Evolutionary conservation across 2,797 vertebrate genomes (phyloP).

Genomic region (Phrynocephalus guinanensis): DNA sequence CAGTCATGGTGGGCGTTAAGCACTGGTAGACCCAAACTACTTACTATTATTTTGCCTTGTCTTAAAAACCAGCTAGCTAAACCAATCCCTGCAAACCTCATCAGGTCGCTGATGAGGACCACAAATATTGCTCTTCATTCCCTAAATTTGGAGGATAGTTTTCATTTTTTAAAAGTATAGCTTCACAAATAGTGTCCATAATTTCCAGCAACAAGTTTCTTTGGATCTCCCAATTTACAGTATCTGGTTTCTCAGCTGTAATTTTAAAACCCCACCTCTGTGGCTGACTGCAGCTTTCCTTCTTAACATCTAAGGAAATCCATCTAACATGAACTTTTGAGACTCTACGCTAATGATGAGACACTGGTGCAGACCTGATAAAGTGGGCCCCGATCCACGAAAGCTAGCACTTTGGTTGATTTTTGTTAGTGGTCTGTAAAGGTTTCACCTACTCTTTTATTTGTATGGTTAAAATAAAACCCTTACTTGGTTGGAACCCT

Average conservation of each 20-base stretch:
- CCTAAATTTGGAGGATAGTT: not conserved
- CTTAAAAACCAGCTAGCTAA: not conserved
- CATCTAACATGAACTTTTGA: too few species aligned
- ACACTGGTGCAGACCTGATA: too few species aligned
- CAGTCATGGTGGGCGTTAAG: not conserved
- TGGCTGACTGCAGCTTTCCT: too few species aligned
- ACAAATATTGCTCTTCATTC: not conserved
- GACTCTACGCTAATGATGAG: too few species aligned
- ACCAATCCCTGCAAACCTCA: not conserved
- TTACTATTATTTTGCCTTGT: not conserved
- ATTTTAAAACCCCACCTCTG: too few species aligned
- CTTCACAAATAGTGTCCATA: slow-evolving; percentile 9
- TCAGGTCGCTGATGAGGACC: not conserved
- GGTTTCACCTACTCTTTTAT: too few species aligned
- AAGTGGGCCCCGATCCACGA: too few species aligned
- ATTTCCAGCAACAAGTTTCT: slow-evolving; percentile 18
- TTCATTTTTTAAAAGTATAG: not conserved
- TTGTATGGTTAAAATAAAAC: slow-evolving; percentile 11
- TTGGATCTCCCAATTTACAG: not conserved
- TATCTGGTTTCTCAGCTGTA: not conserved
- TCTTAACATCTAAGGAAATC: too few species aligned
- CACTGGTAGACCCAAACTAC: not conserved
- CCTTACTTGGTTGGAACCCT: not conserved
- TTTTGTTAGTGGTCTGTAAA: too few species aligned
- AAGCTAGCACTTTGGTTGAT: too few species aligned